Percentiles rank a stretch among this genome's conserved stretches.
phyloP scores from a whole-genome alignment of 1,140 invertebrate genomes.

The Pemphigus obesinymphae region DNA sequence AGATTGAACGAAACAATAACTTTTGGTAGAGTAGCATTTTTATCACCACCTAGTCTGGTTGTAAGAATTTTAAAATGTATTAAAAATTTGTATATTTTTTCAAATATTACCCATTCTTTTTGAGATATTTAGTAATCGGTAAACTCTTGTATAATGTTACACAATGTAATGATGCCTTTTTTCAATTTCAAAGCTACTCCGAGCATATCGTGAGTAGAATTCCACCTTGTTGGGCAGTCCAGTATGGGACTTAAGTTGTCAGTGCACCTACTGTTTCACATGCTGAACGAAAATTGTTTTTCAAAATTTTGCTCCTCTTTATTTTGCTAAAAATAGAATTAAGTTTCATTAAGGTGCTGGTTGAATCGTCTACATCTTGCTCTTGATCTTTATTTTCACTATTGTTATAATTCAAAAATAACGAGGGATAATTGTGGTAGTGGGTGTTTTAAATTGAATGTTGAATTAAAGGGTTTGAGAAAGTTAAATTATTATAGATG shows the following conservation, averaged over 20 bases:
- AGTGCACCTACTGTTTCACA: constrained; percentile 34
- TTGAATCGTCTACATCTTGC: not conserved
- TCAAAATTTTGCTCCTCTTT: constrained; percentile 28
- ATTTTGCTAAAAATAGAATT: constrained; percentile 40
- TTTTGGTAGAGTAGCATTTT: not conserved
- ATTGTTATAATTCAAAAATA: no score
- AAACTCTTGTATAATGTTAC: not conserved
- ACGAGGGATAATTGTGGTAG: no score
- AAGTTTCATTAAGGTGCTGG: not conserved
- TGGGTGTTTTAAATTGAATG: no score
- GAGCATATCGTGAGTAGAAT: no score
- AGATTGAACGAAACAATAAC: constrained; percentile 9
- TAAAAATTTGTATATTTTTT: constrained; percentile 13
- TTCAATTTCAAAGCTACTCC: no score
- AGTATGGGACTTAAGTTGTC: constrained; percentile 17
- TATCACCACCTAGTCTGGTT: not conserved
- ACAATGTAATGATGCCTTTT: constrained; percentile 5
- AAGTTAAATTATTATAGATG: no score
- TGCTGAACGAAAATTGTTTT: constrained; percentile 19
- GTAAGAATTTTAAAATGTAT: constrained; percentile 13
- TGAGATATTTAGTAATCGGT: not conserved
- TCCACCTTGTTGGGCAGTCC: no score
- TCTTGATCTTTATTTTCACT: not conserved
- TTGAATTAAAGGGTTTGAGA: no score
- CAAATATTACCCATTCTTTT: not conserved